Evolutionary conservation across 2,797 vertebrate species (phyloP).

Genomic region (Micropoecilia bifurca): DNA sequence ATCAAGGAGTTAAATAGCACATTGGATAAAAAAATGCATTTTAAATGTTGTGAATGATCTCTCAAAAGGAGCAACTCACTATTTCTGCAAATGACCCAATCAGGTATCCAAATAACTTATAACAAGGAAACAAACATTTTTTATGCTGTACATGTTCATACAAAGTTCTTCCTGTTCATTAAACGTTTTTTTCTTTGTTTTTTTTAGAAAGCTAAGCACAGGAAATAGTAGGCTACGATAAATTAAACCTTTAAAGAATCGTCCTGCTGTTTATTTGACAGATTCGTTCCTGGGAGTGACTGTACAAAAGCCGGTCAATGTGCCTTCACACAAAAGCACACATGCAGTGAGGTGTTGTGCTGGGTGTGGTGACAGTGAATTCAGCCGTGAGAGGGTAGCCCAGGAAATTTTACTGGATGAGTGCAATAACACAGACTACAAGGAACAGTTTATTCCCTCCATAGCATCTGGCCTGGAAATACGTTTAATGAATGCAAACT

Average conservation of each 20-base stretch:
- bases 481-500: conserved; percentile 3
- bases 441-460: conserved; percentile 27
- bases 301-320: conserved; percentile 23
- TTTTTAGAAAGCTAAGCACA: background rate
- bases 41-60: background rate
- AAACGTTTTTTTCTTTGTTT: background rate
- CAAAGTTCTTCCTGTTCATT: background rate
- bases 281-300: conserved; percentile 15
- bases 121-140: background rate
- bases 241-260: conserved; percentile 22
- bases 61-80: background rate
- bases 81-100: background rate
- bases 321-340: conserved; percentile 14
- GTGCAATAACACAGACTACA: conserved; percentile 40
- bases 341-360: conserved; percentile 13
- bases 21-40: background rate
- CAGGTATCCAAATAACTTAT: background rate
- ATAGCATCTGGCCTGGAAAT: conserved; percentile 21
- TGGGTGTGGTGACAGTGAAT: conserved; percentile 34
- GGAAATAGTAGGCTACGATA: background rate
- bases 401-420: conserved; percentile 18
- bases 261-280: conserved; percentile 29
- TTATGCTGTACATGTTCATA: background rate
- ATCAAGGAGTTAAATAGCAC: background rate
- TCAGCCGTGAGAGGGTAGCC: conserved; percentile 23